phyloP scores from a whole-genome alignment of 2,797 vertebrate species.

The Artibeus jamaicensis region DNA sequence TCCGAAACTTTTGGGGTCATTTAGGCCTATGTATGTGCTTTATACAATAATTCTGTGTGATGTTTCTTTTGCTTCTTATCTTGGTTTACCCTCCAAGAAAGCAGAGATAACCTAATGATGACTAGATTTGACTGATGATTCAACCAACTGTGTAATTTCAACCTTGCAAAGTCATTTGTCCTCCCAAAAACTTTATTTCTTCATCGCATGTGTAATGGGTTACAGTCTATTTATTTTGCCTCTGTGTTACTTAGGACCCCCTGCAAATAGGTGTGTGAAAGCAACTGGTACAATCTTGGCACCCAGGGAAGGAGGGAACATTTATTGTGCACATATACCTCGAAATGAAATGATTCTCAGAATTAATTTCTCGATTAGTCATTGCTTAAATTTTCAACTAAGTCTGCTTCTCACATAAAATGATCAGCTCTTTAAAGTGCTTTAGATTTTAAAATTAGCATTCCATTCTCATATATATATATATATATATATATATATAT shows the following conservation, averaged over 20 bases:
- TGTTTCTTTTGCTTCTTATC: neutral
- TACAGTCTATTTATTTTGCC: neutral
- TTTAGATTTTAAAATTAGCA: neutral
- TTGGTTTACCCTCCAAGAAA: neutral
- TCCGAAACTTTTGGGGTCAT: neutral
- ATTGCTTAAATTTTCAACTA: neutral
- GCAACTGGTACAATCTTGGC: neutral
- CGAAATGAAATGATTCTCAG: neutral
- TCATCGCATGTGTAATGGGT: neutral
- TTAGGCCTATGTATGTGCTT: neutral
- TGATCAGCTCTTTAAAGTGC: neutral
- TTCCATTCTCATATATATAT: neutral
- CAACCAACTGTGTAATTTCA: neutral
- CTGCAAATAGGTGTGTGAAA: neutral
- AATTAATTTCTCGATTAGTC: neutral
- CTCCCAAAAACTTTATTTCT: neutral
- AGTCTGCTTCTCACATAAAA: neutral
- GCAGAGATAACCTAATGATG: neutral
- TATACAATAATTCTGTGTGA: neutral
- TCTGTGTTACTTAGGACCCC: neutral
- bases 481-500: neutral
- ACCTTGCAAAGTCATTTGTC: neutral
- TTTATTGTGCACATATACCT: neutral
- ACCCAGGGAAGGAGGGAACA: neutral
- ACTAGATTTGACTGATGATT: neutral